Conservation (phyloP, 30 jellyfish, hydroid and myxozoan genomes). For the Turritopsis dohrnii region DNA sequence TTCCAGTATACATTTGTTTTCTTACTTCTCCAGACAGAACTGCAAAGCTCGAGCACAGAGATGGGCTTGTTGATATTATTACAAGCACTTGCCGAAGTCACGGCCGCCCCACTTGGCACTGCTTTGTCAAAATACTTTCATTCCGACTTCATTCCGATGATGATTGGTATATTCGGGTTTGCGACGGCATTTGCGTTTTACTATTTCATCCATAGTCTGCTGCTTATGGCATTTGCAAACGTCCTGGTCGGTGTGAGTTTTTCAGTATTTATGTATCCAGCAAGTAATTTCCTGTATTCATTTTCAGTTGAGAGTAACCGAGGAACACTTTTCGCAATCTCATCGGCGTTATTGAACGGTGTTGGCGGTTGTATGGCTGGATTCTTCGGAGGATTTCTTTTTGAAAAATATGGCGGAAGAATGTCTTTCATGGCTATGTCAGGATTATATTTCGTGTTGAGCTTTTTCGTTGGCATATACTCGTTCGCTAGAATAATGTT, state of each 20-base stretch:
- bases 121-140: neutral
- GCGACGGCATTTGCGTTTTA: conserved; percentile 7
- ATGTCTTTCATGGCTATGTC: conserved; percentile 1
- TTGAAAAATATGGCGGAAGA: neutral
- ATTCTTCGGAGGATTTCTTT: neutral
- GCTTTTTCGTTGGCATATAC: neutral
- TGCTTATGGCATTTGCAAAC: conserved; percentile 1
- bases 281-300: neutral
- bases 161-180: conserved; percentile 5
- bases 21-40: neutral
- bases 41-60: neutral
- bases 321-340: conserved; percentile 10
- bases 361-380: conserved; percentile 14
- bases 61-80: neutral
- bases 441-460: neutral
- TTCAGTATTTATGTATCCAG: conserved; percentile 1
- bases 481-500: neutral
- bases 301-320: neutral
- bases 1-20: conserved; percentile 6
- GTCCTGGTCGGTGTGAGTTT: conserved; percentile 4
- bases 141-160: conserved; percentile 1
- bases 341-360: conserved; percentile 12
- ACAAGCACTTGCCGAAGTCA: neutral
- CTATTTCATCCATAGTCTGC: neutral
- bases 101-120: neutral